Evolutionary conservation across 2,797 vertebrate genomes (phyloP).

Genomic region (Serranus cabrilla): DNA sequence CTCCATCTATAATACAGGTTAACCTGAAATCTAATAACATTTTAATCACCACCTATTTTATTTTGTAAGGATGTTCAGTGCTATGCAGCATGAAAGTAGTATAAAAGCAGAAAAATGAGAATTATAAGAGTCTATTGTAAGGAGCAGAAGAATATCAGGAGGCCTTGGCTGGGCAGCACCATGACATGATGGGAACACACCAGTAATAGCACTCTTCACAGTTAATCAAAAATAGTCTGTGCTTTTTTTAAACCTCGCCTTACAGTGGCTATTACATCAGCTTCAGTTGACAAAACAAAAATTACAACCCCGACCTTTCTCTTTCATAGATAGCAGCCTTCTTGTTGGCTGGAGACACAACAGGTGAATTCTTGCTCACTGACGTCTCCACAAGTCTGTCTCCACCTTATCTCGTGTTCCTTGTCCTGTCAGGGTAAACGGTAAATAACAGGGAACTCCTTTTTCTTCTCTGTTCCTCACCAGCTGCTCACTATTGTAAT

Average conservation of each 20-base stretch:
- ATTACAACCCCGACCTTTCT: conserved; percentile 16
- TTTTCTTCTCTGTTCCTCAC: conserved; percentile 21
- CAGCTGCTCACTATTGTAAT: conserved; percentile 5
- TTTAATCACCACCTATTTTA: background rate
- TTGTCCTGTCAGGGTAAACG: conserved; percentile 42
- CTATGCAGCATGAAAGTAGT: background rate
- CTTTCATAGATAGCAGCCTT: conserved; percentile 9
- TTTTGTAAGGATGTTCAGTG: background rate
- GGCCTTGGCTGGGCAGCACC: background rate
- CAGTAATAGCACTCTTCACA: background rate
- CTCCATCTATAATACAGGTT: too few species aligned
- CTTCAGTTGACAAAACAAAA: background rate
- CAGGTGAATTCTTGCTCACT: conserved; percentile 52
- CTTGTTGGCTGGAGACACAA: conserved; percentile 42
- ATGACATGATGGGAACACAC: background rate
- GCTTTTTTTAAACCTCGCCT: background rate
- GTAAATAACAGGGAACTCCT: conserved; percentile 35
- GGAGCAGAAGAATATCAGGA: background rate
- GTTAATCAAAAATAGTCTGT: background rate
- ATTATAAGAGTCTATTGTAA: background rate
- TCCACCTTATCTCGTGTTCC: conserved; percentile 51
- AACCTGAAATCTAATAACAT: background rate
- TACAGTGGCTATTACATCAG: background rate
- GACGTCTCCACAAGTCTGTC: conserved; percentile 37
- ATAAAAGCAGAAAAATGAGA: background rate